Base-by-base conservation (phyloP, 2,888 invertebrate genomes). In the Phaonia tiefii region DNA sequence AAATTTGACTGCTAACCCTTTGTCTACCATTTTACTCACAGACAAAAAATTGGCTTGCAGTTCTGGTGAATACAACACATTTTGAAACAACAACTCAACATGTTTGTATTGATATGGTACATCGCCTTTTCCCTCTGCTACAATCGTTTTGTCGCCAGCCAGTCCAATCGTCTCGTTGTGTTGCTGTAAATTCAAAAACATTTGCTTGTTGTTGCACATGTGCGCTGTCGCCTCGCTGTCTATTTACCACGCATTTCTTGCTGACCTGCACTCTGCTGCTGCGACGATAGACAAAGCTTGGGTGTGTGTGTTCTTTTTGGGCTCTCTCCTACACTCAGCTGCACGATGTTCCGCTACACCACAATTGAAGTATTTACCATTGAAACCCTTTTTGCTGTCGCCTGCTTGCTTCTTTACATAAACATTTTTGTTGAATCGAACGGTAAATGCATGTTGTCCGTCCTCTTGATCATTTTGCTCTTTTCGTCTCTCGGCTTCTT, bases 121-220 rank as follows among this genome's bases (percentile, higher is more conserved):
- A 69, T 80, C 80, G 81, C 81, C 79, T 79, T 82, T 83, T 80
- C 71, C 79, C 17, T 73, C 72, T 11, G 83, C 78, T 31, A 54
- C 44, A 26, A 83, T 73, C 17, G 37, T 76, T 67, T 76, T 84
- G 31, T 81, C 75, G 25, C 81, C 81, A 5, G 82, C 76, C 15
- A 82, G 75, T 10, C 60, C 56, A 31, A 84, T 83, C 58, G 46
- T 31, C 66, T 83, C 83, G 13, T 76, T 81, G 11, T 77, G 77
- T 11, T 65, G 42, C 20, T 69, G 13, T 11, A 83, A 74, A 17
- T 10, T 63, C 26, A 46, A 31, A 39, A 76, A 65, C 65, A 76
- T 20, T 70, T 37, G 20, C 65, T 63, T 7, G 54, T 54, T 11
- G 70, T 51, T 25, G 65, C 76, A 51, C 76, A 69, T 75, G 15